Evolutionary conservation across 2,797 vertebrate genomes (phyloP).

Genomic region (Pagetopsis macropterus): DNA sequence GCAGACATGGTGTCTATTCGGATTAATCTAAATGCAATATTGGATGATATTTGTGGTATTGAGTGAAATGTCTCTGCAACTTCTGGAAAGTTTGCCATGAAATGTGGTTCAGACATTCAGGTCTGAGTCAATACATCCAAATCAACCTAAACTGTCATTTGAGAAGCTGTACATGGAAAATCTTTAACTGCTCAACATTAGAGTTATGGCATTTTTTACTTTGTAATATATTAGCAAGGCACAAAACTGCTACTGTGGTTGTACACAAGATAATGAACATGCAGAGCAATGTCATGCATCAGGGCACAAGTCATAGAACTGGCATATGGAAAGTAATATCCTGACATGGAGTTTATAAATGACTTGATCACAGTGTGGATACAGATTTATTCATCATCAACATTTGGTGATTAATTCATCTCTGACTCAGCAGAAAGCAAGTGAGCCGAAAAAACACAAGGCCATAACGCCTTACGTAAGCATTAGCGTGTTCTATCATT

Average conservation of each 20-base stretch:
- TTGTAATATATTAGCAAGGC: not conserved
- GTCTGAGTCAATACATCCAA: no score
- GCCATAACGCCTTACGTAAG: not conserved
- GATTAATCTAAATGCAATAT: not conserved
- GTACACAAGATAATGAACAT: not conserved
- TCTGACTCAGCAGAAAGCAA: not conserved
- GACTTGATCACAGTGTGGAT: not conserved
- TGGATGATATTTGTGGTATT: not conserved
- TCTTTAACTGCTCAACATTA: no score
- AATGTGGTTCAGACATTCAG: no score
- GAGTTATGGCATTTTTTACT: not conserved
- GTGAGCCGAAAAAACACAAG: not conserved
- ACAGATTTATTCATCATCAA: not conserved
- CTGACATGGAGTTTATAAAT: not conserved
- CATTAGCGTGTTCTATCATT: not conserved
- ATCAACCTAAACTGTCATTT: not conserved
- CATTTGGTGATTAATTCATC: not conserved
- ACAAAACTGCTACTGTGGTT: not conserved
- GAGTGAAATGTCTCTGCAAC: no score
- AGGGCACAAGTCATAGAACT: not conserved
- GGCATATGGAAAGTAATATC: not conserved
- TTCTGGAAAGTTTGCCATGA: no score
- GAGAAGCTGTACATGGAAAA: no score
- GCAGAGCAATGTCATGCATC: no score
- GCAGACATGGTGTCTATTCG: not conserved